These are phyloP conservation scores for Sarcophaga peregrina DNA, from an alignment of 1,140 invertebrate species.

Conservation along the genomic window DNA sequence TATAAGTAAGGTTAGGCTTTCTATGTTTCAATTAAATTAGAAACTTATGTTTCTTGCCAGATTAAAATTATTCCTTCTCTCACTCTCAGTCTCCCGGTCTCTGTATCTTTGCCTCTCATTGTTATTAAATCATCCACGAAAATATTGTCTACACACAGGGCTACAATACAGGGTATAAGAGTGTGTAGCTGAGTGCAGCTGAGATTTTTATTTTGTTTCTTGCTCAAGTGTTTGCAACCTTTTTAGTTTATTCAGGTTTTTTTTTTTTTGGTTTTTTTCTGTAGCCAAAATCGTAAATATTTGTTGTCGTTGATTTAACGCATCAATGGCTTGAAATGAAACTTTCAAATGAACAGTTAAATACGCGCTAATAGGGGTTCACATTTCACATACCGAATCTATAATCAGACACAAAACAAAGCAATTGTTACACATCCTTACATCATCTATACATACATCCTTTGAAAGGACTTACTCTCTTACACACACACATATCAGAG, in stretches of 20 bases:
- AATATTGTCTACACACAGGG: too few relatives aligned
- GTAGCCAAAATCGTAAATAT: constrained; percentile 14
- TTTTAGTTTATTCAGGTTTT: constrained; percentile 45
- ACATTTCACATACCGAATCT: constrained; percentile 52
- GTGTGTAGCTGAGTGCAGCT: constrained; percentile 37
- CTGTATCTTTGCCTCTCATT: too few relatives aligned
- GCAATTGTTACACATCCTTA: constrained; percentile 22
- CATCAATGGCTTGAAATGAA: constrained; percentile 62
- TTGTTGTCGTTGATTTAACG: constrained; percentile 57
- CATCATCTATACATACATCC: background rate
- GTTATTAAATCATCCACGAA: constrained; percentile 18
- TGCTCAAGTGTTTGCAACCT: constrained; percentile 47
- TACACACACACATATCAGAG: too few relatives aligned
- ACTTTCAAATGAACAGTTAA: constrained; percentile 67
- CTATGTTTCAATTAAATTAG: constrained; percentile 59
- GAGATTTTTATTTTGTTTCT: constrained; percentile 29
- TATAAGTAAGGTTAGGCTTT: too few relatives aligned
- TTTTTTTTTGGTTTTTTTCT: too few relatives aligned
- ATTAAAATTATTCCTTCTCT: constrained; percentile 57
- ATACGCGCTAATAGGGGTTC: constrained; percentile 66
- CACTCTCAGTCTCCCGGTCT: too few relatives aligned
- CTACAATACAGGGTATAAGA: too few relatives aligned
- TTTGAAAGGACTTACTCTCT: background rate
- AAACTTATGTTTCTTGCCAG: constrained; percentile 64
- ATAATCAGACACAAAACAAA: too few relatives aligned